These are phyloP conservation scores for Bubalus kerabau DNA, from an alignment of 2,113 vertebrate genomes.

Conservation along the genomic window DNA sequence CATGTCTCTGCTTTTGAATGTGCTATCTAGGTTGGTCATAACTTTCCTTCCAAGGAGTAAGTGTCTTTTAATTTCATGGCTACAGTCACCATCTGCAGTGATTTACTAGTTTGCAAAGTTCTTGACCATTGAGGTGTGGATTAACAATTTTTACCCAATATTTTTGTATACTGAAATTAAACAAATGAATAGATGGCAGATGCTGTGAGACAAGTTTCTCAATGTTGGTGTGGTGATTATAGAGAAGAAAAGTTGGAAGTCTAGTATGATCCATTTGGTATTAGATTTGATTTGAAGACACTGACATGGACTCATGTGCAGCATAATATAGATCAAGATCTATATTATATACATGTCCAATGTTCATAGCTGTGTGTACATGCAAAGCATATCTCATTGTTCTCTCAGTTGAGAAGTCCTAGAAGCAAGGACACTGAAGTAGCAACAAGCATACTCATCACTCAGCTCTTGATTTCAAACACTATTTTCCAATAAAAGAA, in stretches of 20 bases:
- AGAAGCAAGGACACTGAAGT: not conserved
- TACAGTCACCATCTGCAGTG: too few relatives aligned
- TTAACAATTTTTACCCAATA: not conserved
- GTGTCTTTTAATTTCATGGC: too few relatives aligned
- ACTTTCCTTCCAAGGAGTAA: too few relatives aligned
- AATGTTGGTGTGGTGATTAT: not conserved
- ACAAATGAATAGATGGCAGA: not conserved
- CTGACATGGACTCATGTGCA: not conserved
- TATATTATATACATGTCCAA: not conserved
- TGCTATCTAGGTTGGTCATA: too few relatives aligned
- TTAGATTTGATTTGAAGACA: not conserved
- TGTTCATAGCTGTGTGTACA: not conserved
- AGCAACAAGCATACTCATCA: not conserved
- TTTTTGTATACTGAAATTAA: not conserved
- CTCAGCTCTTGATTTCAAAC: not conserved
- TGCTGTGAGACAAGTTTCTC: not conserved
- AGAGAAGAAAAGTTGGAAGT: not conserved
- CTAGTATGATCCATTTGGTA: not conserved
- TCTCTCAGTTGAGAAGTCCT: not conserved
- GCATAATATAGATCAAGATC: not conserved
- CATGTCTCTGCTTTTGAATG: too few relatives aligned
- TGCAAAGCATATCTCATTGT: not conserved
- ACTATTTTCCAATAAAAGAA: not conserved
- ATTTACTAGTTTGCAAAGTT: not conserved
- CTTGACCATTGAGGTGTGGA: too few relatives aligned